These are phyloP conservation scores for Apotomis turbidana DNA, from an alignment of 2,888 invertebrate genomes.

Conservation along the genomic window DNA sequence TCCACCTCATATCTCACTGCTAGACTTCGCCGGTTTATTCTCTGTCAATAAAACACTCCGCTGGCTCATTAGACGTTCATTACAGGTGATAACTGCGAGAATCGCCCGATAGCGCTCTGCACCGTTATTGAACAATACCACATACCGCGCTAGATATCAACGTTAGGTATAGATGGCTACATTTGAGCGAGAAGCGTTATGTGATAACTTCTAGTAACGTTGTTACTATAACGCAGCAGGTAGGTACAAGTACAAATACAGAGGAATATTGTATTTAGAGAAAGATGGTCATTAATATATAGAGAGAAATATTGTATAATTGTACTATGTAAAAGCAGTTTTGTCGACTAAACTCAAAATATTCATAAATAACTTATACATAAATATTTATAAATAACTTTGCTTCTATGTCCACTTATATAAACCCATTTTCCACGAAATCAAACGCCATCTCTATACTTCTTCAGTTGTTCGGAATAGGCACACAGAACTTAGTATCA, in stretches of 20 bases:
- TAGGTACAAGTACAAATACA: too few species aligned
- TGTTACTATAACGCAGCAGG: too few species aligned
- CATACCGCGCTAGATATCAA: constrained; percentile 24
- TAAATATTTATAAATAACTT: too few species aligned
- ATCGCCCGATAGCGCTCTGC: constrained; percentile 32
- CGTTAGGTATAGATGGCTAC: constrained; percentile 31
- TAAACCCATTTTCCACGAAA: background rate
- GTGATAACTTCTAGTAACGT: too few species aligned
- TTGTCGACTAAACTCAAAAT: background rate
- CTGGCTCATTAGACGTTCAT: constrained; percentile 60
- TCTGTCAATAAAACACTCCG: constrained; percentile 48
- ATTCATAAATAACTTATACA: background rate
- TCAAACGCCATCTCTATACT: background rate
- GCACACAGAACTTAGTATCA: background rate
- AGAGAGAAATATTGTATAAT: too few species aligned
- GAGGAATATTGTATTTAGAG: too few species aligned
- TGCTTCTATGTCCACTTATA: background rate
- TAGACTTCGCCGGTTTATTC: constrained; percentile 19
- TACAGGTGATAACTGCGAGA: constrained; percentile 53
- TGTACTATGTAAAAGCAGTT: too few species aligned
- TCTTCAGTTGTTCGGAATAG: background rate
- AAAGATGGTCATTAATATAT: too few species aligned
- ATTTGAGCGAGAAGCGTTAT: background rate
- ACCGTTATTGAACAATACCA: constrained; percentile 33
- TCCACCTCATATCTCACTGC: constrained; percentile 5